Evolutionary conservation across 2,888 invertebrate species (phyloP), one percentile per base, ranked within the genome.

Genomic region (Agrotis segetum): DNA sequence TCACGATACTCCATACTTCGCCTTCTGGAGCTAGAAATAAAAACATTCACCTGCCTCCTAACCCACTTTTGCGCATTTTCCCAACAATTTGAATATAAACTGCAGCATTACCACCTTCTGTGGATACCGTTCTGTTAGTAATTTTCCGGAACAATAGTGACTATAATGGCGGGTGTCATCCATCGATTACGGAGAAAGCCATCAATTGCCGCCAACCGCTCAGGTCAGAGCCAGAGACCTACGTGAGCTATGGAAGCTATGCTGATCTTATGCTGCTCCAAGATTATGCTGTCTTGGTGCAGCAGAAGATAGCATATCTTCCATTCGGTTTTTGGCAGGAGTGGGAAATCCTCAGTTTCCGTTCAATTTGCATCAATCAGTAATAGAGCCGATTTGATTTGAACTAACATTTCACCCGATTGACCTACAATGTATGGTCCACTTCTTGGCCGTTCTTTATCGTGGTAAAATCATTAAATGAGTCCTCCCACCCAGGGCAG

Each of bases 71-170:
- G 29, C 5, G 44, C 11, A 55, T 63, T 65, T 59, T 74, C 60
- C 56, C 62, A 49, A 52, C 63, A 66, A 74, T 82, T 77, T 71
- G 63, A 67, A 69, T 59, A 52, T 53, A 73, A 81, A 75, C 62
- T 65, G 29, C 53, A 17, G 34, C 47, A 69, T 78, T 74, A 53
- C 69, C 55, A 58, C 66, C 67, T 52, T 63, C 63, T 55, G 53
- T 14, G 29, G 63, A 66, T 69, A 74, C 73, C 74, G 74, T 78
- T 21, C 71, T 74, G 76, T 78, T 17, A 53, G 63, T 74, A 64
- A 81, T 74, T 65, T 83, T 70, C 71, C 81, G 76, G 79, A 77
- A 83, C 83, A 81, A 83, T 83, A 64, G 67, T 44, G 60, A 11
- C 66, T 14, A 61, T 83, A 83, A 83, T 81, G 73, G 62, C 65